Evolutionary conservation across 2,888 invertebrate species (phyloP).

Genomic region (Drosophila cognata): DNA sequence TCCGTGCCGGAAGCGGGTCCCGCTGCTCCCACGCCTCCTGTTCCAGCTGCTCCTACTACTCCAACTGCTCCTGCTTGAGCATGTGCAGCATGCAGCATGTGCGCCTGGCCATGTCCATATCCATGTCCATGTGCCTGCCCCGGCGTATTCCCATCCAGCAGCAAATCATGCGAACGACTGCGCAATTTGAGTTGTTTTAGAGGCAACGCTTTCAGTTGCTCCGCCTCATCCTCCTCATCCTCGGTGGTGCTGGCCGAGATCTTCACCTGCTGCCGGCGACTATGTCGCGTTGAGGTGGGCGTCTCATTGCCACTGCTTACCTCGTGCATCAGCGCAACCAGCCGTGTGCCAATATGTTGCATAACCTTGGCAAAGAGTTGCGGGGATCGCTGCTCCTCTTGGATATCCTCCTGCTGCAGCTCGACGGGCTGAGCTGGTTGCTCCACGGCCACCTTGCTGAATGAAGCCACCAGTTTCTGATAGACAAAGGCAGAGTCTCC

Average conservation of each 20-base stretch:
- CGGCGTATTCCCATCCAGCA: conserved; percentile 86
- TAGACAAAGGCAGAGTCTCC: conserved; percentile 95
- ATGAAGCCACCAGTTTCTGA: conserved; percentile 92
- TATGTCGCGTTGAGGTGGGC: conserved; percentile 87
- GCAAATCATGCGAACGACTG: conserved; percentile 93
- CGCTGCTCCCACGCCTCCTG: not conserved
- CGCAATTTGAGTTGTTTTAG: conserved; percentile 83
- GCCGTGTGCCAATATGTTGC: conserved; percentile 94
- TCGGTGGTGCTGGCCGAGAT: conserved; percentile 85
- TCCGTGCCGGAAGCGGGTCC: conserved; percentile 84
- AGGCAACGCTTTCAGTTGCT: conserved; percentile 62
- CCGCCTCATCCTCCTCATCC: conserved; percentile 84
- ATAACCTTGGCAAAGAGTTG: conserved; percentile 95
- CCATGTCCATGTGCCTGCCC: conserved; percentile 6
- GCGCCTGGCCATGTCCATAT: conserved; percentile 16
- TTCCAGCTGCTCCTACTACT: not conserved
- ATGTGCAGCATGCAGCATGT: conserved; percentile 20
- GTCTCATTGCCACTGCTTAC: conserved; percentile 90
- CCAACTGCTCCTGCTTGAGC: conserved; percentile 23
- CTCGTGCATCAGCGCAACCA: conserved; percentile 96
- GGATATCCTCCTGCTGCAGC: conserved; percentile 84
- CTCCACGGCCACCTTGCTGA: conserved; percentile 88
- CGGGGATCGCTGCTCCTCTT: conserved; percentile 89
- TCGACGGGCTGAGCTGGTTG: conserved; percentile 60
- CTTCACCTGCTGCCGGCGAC: conserved; percentile 86